phyloP scores from a whole-genome alignment of 2,797 vertebrate species.

The Pangasius macronema region DNA sequence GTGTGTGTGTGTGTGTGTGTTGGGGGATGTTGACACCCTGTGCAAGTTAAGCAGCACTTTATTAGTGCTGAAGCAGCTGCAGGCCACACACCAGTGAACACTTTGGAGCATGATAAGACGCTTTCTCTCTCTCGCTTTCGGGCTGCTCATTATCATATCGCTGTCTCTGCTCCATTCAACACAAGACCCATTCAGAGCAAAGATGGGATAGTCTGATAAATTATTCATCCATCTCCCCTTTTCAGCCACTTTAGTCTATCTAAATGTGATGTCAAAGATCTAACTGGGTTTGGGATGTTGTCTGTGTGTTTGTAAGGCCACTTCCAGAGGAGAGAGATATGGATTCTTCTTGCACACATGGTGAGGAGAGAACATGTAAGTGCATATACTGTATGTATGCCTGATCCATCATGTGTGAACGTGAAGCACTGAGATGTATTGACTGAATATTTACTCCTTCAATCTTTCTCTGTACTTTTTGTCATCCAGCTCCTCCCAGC shows the following conservation, averaged over 20 bases:
- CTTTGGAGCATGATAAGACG: background rate
- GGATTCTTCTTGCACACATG: slow-evolving; percentile 83
- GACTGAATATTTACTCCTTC: background rate
- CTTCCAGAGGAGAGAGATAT: slow-evolving; percentile 89
- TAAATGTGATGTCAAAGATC: background rate
- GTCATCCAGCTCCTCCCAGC: slow-evolving; percentile 80
- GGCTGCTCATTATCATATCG: slow-evolving; percentile 49
- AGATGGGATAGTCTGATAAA: background rate
- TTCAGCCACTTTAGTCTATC: background rate
- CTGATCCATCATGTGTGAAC: background rate
- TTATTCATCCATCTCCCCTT: background rate
- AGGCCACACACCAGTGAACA: slow-evolving; percentile 46
- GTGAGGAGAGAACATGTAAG: slow-evolving; percentile 85
- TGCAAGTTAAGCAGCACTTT: slow-evolving; percentile 46
- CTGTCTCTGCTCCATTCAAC: slow-evolving; percentile 18
- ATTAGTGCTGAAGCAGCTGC: slow-evolving; percentile 48
- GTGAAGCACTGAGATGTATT: background rate
- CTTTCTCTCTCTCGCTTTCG: background rate
- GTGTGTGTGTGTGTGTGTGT: background rate
- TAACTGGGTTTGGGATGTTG: background rate
- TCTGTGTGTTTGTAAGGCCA: slow-evolving; percentile 70
- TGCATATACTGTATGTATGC: slow-evolving; percentile 14
- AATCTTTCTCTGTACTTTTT: background rate
- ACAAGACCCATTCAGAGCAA: slow-evolving; percentile 13
- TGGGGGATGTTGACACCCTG: slow-evolving; percentile 20